Evolutionary conservation across 1,140 invertebrate genomes (phyloP), one percentile per base, ranked within the genome.

Genomic region (Triops longicaudatus): DNA sequence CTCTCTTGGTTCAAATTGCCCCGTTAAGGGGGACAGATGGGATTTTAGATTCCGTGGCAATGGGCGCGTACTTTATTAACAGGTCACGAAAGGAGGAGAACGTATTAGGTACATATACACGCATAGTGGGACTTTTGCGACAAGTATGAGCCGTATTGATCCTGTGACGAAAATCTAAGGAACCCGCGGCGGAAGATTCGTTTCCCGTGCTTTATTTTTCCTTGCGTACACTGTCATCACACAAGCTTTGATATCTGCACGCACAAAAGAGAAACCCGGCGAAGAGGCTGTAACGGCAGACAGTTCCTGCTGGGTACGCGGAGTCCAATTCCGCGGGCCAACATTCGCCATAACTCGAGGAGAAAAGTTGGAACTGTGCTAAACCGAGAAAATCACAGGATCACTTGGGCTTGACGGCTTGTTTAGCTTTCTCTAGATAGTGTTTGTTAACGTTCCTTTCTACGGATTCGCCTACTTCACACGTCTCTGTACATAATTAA

Each of bases 161-260:
- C 50, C 50, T 22, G 50, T 63, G 50, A 63, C 50, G 50, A 63
- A 37, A 63, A 63, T 63, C n/a, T 63, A n/a, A 63, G 50, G 50
- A 63, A 63, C 50, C 50, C 50, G 50, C 50, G 17, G 50, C n/a
- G 50, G n/a, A 63, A 63, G 50, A 63, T 63, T 63, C 50, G 50
- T 63, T 63, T 63, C 17, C 22, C 50, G 22, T 6, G 50, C 22
- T 63, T 63, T 37, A 37, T 37, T 5, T 63, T 63, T 63, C 50
- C 50, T 14, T 17, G n/a, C 10, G 10, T 22, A 63, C 50, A 63
- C 50, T 17, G n/a, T 14, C 31, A 6, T 63, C 0, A 63, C 50
- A 9, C 22, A 63, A n/a, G n/a, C 50, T 1, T 22, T 6, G 6
- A 22, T 17, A 17, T n/a, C 9, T 63, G 14, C 7, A 9, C 22